These are phyloP conservation scores for Siniperca undulata DNA, from an alignment of 2,797 vertebrate species.

Conservation along the genomic window DNA sequence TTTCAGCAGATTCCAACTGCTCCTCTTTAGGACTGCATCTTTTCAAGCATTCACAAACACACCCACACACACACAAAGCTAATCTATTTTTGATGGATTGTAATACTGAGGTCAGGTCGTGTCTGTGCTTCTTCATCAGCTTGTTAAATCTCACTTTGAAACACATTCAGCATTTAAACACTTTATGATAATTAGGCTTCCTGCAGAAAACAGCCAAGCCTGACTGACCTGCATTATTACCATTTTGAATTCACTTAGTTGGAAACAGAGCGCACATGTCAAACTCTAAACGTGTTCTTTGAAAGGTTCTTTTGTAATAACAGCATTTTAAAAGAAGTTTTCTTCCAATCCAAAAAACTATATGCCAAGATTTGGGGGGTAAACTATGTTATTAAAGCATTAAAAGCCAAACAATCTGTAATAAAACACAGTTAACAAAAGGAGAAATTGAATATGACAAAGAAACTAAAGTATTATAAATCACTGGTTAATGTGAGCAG, in stretches of 20 bases:
- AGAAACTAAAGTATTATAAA: not conserved
- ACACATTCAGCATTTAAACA: slow-evolving; percentile 66
- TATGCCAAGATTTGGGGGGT: not conserved
- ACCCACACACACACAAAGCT: slow-evolving; percentile 11
- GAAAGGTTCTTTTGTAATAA: slow-evolving; percentile 27
- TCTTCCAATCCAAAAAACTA: not conserved
- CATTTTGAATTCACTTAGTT: slow-evolving; percentile 50
- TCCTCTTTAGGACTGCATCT: slow-evolving; percentile 4
- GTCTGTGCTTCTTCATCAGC: slow-evolving; percentile 65
- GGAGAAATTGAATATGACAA: not conserved
- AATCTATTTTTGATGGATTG: slow-evolving; percentile 69
- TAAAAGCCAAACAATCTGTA: not conserved
- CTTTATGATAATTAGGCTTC: slow-evolving; percentile 63
- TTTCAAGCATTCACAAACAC: slow-evolving; percentile 37
- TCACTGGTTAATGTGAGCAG: not conserved
- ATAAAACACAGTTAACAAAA: not conserved
- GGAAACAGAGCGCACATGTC: slow-evolving; percentile 30
- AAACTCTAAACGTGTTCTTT: slow-evolving; percentile 26
- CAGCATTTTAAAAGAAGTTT: slow-evolving; percentile 4
- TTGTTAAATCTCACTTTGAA: slow-evolving; percentile 72
- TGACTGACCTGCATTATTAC: slow-evolving; percentile 46
- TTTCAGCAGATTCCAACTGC: not conserved
- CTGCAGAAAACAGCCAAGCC: slow-evolving; percentile 40
- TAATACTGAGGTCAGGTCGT: slow-evolving; percentile 66
- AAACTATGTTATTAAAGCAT: slow-evolving; percentile 10